Evolutionary conservation across 2,888 invertebrate species (phyloP).

Genomic region (Spilarctia lutea): DNA sequence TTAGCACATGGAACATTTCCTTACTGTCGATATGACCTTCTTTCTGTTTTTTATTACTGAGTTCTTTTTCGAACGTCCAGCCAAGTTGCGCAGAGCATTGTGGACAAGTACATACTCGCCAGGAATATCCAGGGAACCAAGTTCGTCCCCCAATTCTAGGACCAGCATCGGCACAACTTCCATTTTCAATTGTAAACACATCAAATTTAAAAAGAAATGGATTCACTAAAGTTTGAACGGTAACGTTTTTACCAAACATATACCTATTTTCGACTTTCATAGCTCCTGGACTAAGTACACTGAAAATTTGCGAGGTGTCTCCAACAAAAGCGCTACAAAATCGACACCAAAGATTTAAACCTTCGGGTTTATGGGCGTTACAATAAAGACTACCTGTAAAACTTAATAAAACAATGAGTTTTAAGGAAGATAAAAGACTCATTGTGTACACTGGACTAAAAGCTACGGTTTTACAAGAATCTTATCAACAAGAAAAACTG

Average conservation of each 20-base stretch:
- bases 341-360: not conserved
- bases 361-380: not conserved
- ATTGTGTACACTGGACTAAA: not conserved
- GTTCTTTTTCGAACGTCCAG: constrained; percentile 9
- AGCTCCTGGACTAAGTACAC: constrained; percentile 5
- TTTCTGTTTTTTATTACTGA: not conserved
- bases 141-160: not conserved
- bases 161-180: not conserved
- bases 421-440: not conserved
- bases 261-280: not conserved
- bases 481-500: not conserved
- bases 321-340: not conserved
- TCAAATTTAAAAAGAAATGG: not conserved
- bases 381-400: not conserved
- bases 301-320: not conserved
- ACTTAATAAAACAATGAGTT: not conserved
- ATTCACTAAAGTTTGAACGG: constrained; percentile 6
- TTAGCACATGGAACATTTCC: constrained; percentile 7
- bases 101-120: constrained; percentile 1
- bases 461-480: not conserved
- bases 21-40: not conserved
- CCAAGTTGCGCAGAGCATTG: constrained; percentile 1
- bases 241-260: constrained; percentile 9
- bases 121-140: constrained; percentile 11
- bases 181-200: constrained; percentile 2